Conservation (phyloP, 1,140 invertebrate species). For the Popillia japonica region DNA sequence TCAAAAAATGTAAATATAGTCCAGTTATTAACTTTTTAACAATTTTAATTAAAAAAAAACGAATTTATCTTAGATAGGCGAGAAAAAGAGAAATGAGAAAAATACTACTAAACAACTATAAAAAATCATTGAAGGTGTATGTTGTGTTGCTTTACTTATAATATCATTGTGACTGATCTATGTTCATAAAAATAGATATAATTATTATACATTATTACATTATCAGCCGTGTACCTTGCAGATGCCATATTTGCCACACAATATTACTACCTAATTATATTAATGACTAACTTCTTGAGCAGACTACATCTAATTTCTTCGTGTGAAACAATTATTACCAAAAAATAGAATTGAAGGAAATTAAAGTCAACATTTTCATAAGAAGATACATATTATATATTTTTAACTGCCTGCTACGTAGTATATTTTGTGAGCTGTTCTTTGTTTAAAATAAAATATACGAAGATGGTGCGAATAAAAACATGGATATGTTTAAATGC, state of each 20-base stretch:
- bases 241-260: slow-evolving; percentile 40
- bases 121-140: slow-evolving; percentile 56
- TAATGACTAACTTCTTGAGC: slow-evolving; percentile 27
- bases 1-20: slow-evolving; percentile 59
- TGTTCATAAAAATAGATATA: slow-evolving; percentile 52
- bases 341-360: slow-evolving; percentile 17
- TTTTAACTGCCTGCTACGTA: slow-evolving; percentile 50
- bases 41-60: slow-evolving; percentile 61
- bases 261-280: slow-evolving; percentile 37
- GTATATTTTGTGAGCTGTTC: slow-evolving; percentile 49
- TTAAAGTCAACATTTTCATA: slow-evolving; percentile 39
- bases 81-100: slow-evolving; percentile 52
- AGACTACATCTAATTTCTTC: slow-evolving; percentile 20
- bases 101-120: slow-evolving; percentile 41
- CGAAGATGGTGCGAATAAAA: background rate
- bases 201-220: slow-evolving; percentile 43
- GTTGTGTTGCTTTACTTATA: slow-evolving; percentile 61
- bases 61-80: slow-evolving; percentile 62
- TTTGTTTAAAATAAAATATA: slow-evolving; percentile 19
- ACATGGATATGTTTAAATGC: slow-evolving; percentile 41
- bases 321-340: slow-evolving; percentile 21
- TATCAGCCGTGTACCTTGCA: slow-evolving; percentile 50
- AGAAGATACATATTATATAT: slow-evolving; percentile 40
- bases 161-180: slow-evolving; percentile 62
- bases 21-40: slow-evolving; percentile 61